Evolutionary conservation across 2,888 invertebrate species (phyloP), one percentile per base, ranked within the genome.

Genomic region (Lapara coniferarum): DNA sequence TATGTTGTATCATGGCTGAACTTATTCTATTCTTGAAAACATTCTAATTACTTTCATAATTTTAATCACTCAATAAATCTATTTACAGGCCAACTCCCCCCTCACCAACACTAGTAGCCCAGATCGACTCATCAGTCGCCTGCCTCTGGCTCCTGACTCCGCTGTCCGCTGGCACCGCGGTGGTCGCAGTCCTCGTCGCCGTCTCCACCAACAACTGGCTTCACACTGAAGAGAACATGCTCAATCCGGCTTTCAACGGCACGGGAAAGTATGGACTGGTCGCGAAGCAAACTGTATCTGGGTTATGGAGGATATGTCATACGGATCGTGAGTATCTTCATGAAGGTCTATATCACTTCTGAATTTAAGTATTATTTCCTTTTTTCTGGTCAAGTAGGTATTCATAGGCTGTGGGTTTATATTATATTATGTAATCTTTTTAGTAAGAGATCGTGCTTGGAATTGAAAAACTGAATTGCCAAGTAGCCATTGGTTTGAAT

Each of bases 131-230:
- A 0, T 95, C 95, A 19, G 94, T 95, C 56, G 95, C 95, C 46
- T 95, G 95, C 76, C 89, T 96, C 74, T 95, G 95, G 95, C 86
- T 95, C 46, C 84, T 95, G 55, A 95, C 95, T 0, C 95, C 95
- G 0, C 85, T 97, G 51, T 95, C 96, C 25, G 96, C 97, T 14
- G 95, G 96, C 52, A 94, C 97, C 14, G 96, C 97, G 13, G 94
- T 97, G 52, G 94, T 95, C 13, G 96, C 96, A 57, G 96, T 97
- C 19, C 92, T 96, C 56, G 95, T 97, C 3, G 97, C 97, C 19
- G 95, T 97, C 72, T 94, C 95, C 10, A 97, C 97, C 4, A 96
- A 96, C 85, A 96, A 97, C 89, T 98, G 98, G 98, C 94, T 98
- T 37, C 96, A 97, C 78, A 97, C 97, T 5, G 96, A 97, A 85